phyloP scores from a whole-genome alignment of 2,113 vertebrate genomes.

The Raja brachyura region DNA sequence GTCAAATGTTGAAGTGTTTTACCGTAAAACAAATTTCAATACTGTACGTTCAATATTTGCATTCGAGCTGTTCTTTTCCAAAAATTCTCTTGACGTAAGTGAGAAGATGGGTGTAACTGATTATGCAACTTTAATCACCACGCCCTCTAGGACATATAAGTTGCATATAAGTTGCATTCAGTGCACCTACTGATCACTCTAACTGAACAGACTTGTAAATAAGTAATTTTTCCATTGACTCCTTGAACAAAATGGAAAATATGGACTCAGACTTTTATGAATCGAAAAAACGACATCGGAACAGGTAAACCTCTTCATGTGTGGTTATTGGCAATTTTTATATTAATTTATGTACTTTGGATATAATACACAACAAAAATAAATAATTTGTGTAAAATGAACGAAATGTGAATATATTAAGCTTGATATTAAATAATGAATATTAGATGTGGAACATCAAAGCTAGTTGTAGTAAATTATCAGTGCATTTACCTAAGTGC shows the following conservation, averaged over 20 bases:
- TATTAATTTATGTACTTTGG: not conserved
- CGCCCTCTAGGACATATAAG: not conserved
- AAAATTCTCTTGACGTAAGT: not conserved
- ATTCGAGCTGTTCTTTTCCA: not conserved
- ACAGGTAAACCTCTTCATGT: not conserved
- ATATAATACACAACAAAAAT: not conserved
- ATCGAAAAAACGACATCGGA: not conserved
- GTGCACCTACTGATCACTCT: not conserved
- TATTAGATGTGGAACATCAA: not conserved
- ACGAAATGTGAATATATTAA: not conserved
- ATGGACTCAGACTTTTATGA: not conserved
- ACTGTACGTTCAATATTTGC: no score
- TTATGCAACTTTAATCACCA: not conserved
- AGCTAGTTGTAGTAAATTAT: not conserved
- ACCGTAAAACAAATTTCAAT: not conserved
- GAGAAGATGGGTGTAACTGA: slow-evolving; percentile 2
- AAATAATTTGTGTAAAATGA: not conserved
- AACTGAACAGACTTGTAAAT: not conserved
- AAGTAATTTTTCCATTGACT: not conserved
- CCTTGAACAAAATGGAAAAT: not conserved
- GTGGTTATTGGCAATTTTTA: not conserved
- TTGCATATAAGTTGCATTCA: not conserved
- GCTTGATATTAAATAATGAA: not conserved
- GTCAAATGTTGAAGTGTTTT: not conserved
- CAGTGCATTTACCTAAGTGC: not conserved